Base-by-base conservation (phyloP, 2,113 vertebrate genomes). In the Ameiurus melas region DNA sequence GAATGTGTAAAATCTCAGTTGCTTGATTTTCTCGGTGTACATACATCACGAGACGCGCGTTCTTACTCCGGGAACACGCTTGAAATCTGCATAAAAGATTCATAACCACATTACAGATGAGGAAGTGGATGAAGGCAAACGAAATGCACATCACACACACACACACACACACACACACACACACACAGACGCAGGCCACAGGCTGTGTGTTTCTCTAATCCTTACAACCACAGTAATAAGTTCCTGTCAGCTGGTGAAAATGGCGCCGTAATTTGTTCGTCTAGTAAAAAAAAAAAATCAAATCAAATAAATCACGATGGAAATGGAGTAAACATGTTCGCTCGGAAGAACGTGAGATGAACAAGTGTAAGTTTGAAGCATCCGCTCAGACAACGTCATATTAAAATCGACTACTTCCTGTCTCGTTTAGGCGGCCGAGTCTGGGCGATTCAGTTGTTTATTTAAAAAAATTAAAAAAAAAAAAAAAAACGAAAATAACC, bases 191-290 rank as follows among this genome's bases (percentile, higher is more conserved):
- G 68, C 62, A 87, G 36, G 83, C 81, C 51, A 58, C 19, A 16
- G 81, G 81, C 81, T 87, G 81, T 80, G 57, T 79, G 82, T 75
- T 87, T 89, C 75, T 22, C 16, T 62, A 75, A 85, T 80, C 9
- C 8, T 57, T 57, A 19, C 71, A 57, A 64, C 64, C 71, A 62
- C 83, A n/a, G 43, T 80, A 80, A 88, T 85, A 85, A 33, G 19
- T n/a, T 73, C 47, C 30, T 68, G 51, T 36, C 14, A 53, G 83
- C 55, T 30, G 62, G n/a, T 73, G 85, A 86, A 86, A 82, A 55
- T 20, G 57, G n/a, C 62, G 71, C 25, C 51, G 36, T 53, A 51
- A 60, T 73, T 27, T 58, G n/a, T 70, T 30, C 33, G 39, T 73
- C 71, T 71, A 2, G 30, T 33, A 20, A 71, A 20, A 16, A 70